phyloP scores from a whole-genome alignment of 1,140 invertebrate genomes.

The Monomorium pharaonis region DNA sequence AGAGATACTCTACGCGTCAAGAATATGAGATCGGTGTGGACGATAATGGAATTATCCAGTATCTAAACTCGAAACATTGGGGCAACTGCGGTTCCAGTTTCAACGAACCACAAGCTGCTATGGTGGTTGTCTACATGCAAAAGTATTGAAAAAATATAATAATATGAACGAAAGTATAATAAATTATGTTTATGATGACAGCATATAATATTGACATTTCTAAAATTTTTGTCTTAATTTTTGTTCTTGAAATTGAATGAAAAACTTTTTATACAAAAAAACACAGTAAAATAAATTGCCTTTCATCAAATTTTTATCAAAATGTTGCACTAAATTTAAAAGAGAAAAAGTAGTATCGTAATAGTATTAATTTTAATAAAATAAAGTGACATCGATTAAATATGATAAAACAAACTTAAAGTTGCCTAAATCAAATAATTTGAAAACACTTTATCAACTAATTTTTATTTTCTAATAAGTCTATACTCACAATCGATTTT shows the following conservation, averaged over 20 bases:
- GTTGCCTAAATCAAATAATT: no score
- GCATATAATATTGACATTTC: not conserved
- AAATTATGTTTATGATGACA: not conserved
- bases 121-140: not conserved
- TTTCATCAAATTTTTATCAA: no score
- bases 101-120: constrained; percentile 86
- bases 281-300: no score
- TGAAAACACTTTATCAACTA: no score
- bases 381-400: no score
- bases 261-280: no score
- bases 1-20: constrained; percentile 86
- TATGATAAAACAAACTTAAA: no score
- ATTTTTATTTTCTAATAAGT: no score
- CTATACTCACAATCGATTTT: not conserved
- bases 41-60: constrained; percentile 88
- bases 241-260: no score
- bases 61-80: constrained; percentile 87
- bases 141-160: not conserved
- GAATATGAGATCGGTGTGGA: constrained; percentile 90
- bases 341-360: not conserved
- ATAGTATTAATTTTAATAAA: not conserved
- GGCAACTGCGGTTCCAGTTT: constrained; percentile 87
- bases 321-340: not conserved
- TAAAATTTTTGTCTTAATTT: no score
- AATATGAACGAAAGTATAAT: not conserved